Evolutionary conservation across 2,113 vertebrate genomes (phyloP).

Genomic region (Zosterops hypoxanthus): DNA sequence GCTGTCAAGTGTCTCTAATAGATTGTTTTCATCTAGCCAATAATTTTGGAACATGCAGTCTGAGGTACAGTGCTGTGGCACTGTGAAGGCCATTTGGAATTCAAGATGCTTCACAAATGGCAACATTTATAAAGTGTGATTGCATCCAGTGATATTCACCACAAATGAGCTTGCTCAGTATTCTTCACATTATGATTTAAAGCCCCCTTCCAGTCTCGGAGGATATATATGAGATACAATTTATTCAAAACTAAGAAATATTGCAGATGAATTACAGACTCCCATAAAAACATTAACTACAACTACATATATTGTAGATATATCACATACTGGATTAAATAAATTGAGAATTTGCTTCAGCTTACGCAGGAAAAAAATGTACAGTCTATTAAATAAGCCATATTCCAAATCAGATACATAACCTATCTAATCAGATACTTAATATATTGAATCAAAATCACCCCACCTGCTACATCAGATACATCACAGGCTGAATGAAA

Average conservation of each 20-base stretch:
- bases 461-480: background rate
- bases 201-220: background rate
- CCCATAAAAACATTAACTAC: slow-evolving; percentile 9
- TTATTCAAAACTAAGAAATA: slow-evolving; percentile 34
- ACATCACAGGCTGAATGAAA: slow-evolving; percentile 1
- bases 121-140: background rate
- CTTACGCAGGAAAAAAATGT: background rate
- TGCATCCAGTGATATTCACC: background rate
- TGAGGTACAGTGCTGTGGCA: background rate
- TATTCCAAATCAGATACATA: slow-evolving; percentile 3
- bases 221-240: background rate
- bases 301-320: background rate
- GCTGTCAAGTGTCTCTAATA: background rate
- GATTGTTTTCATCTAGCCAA: background rate
- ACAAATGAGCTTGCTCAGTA: slow-evolving; percentile 16
- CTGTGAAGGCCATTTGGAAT: background rate
- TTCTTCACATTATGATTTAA: background rate
- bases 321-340: slow-evolving; percentile 20
- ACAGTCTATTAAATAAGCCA: background rate
- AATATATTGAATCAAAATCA: slow-evolving; percentile 47
- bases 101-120: background rate
- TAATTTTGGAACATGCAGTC: background rate
- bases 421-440: slow-evolving; percentile 28
- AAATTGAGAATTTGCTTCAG: slow-evolving; percentile 27
- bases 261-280: slow-evolving; percentile 15